A percentile compares a stretch with the other conserved stretches of the same genome.
phyloP scores from a whole-genome alignment of 1,140 invertebrate genomes.

The Penaeus indicus region DNA sequence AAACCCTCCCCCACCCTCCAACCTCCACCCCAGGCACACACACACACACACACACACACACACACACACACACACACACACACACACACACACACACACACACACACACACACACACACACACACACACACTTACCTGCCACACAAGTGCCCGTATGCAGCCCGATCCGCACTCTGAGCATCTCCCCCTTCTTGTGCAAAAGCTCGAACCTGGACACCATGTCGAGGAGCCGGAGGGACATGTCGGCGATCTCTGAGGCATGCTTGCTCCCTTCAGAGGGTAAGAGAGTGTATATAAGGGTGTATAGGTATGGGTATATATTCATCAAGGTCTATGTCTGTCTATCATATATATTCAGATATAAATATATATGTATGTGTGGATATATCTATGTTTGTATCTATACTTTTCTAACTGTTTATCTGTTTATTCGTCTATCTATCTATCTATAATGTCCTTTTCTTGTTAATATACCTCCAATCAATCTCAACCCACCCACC shows the following conservation, averaged over 20 bases:
- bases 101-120: neutral
- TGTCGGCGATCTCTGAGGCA: slow-evolving; percentile 94
- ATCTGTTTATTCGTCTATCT: too few species aligned
- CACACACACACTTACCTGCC: slow-evolving; percentile 41
- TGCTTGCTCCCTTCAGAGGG: slow-evolving; percentile 79
- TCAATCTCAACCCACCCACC: too few species aligned
- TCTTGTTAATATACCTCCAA: too few species aligned
- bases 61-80: neutral
- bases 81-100: neutral
- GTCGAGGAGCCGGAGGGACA: slow-evolving; percentile 81
- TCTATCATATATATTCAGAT: too few species aligned
- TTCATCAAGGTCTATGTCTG: too few species aligned
- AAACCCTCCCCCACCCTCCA: too few species aligned
- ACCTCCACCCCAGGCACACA: too few species aligned
- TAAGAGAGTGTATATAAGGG: neutral
- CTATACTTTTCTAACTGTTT: too few species aligned
- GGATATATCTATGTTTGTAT: too few species aligned
- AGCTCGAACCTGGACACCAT: slow-evolving; percentile 73
- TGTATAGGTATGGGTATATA: too few species aligned
- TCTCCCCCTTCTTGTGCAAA: slow-evolving; percentile 74
- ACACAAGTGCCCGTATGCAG: slow-evolving; percentile 74
- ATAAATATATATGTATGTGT: too few species aligned
- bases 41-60: neutral
- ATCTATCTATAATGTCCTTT: too few species aligned
- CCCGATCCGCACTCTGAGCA: slow-evolving; percentile 75